Conservation (phyloP, 2,113 vertebrate genomes). For the Oncorhynchus masou region DNA sequence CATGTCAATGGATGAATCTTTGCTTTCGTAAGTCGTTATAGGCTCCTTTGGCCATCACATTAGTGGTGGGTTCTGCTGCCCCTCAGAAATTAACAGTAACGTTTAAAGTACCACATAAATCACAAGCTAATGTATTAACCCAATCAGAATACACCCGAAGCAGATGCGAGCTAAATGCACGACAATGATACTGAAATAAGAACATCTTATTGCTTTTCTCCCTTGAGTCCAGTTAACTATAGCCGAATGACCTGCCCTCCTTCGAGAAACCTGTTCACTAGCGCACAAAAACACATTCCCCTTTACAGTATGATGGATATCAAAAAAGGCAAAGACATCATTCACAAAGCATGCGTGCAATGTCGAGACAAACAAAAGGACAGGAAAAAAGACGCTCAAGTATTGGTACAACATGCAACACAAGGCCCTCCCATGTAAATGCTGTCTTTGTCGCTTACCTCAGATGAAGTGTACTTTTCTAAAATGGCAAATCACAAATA, state of each 20-base stretch:
- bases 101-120: constrained; percentile 22
- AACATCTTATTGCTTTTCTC: constrained; percentile 18
- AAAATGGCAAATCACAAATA: constrained; percentile 7
- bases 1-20: not conserved
- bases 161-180: not conserved
- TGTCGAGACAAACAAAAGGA: constrained; percentile 3
- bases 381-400: constrained; percentile 22
- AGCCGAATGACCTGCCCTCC: not conserved
- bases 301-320: constrained; percentile 44
- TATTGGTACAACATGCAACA: constrained; percentile 50
- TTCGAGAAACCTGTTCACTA: constrained; percentile 7
- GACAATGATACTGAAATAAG: constrained; percentile 2
- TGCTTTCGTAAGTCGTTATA: no score
- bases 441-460: constrained; percentile 41
- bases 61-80: constrained; percentile 9
- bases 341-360: constrained; percentile 11
- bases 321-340: constrained; percentile 42
- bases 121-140: not conserved
- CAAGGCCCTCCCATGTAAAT: constrained; percentile 5
- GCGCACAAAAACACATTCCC: constrained; percentile 7
- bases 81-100: constrained; percentile 2
- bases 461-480: constrained; percentile 1
- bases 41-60: constrained; percentile 15
- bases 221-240: constrained; percentile 16
- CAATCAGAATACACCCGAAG: not conserved